Conservation (phyloP, 2,113 vertebrate species). For the Panthera leo region DNA sequence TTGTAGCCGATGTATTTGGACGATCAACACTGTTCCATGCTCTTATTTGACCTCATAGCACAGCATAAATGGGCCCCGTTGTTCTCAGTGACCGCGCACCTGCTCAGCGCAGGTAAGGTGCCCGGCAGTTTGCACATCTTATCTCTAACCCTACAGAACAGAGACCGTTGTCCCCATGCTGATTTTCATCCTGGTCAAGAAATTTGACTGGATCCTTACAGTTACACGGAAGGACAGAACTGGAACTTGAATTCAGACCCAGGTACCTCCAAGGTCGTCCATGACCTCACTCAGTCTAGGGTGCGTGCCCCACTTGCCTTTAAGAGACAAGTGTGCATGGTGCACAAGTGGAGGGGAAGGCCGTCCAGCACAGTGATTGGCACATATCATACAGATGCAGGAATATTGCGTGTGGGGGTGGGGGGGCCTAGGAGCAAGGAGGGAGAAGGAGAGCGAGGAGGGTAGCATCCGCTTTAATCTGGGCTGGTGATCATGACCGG, state of each 20-base stretch:
- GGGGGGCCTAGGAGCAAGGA: background rate
- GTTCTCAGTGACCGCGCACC: background rate
- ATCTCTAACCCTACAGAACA: background rate
- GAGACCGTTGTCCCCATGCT: too few relatives aligned
- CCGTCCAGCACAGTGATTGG: background rate
- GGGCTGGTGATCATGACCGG: background rate
- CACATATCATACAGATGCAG: background rate
- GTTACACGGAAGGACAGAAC: background rate
- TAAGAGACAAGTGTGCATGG: background rate
- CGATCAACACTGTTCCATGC: background rate
- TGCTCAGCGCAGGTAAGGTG: background rate
- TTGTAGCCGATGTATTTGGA: background rate
- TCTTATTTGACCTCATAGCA: background rate
- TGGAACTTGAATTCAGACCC: background rate
- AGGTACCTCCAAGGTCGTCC: background rate
- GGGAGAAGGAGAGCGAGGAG: background rate
- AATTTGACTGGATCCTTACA: background rate
- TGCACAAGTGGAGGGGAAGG: background rate
- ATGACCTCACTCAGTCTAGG: background rate
- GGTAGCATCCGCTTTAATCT: background rate
- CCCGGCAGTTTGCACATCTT: background rate
- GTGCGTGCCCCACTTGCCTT: background rate
- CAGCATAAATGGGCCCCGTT: rapidly evolving
- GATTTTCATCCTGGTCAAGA: background rate
- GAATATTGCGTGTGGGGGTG: background rate